Conservation (phyloP, 2,888 invertebrate genomes). For the Caenorhabditis becei region DNA sequence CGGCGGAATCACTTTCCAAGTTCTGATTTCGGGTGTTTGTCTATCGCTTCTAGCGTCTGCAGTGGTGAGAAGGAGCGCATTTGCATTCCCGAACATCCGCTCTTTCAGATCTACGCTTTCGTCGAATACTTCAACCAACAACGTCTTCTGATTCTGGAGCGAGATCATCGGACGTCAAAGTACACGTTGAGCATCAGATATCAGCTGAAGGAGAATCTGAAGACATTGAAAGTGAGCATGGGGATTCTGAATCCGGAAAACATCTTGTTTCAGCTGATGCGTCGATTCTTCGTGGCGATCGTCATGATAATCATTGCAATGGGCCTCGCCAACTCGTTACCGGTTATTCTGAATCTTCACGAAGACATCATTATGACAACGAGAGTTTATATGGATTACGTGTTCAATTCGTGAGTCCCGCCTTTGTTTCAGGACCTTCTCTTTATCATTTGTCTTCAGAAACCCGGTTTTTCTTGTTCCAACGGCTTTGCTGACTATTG, state of each 20-base stretch:
- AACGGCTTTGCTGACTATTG: slow-evolving; percentile 53
- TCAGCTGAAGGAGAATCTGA: slow-evolving; percentile 58
- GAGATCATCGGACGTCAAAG: slow-evolving; percentile 52
- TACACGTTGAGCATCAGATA: slow-evolving; percentile 60
- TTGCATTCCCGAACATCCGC: background rate
- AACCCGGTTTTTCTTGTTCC: slow-evolving; percentile 56
- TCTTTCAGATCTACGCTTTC: slow-evolving; percentile 43
- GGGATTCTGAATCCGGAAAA: no score
- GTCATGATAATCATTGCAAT: slow-evolving; percentile 47
- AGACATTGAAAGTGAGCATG: slow-evolving; percentile 37
- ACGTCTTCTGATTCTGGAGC: slow-evolving; percentile 41
- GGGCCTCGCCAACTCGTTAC: slow-evolving; percentile 54
- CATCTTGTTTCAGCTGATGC: slow-evolving; percentile 36
- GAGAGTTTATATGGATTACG: slow-evolving; percentile 55
- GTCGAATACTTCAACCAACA: slow-evolving; percentile 53
- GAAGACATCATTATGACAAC: slow-evolving; percentile 40
- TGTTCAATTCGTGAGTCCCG: slow-evolving; percentile 49
- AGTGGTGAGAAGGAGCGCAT: slow-evolving; percentile 10
- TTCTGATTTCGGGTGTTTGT: slow-evolving; percentile 38
- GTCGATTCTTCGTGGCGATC: slow-evolving; percentile 54
- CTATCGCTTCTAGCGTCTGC: slow-evolving; percentile 31
- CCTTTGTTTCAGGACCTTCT: background rate
- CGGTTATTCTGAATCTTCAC: slow-evolving; percentile 37
- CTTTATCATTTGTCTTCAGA: slow-evolving; percentile 22
- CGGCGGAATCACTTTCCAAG: slow-evolving; percentile 33